phyloP scores from a whole-genome alignment of 2,888 invertebrate genomes.

The Kryphioiulus occultus region DNA sequence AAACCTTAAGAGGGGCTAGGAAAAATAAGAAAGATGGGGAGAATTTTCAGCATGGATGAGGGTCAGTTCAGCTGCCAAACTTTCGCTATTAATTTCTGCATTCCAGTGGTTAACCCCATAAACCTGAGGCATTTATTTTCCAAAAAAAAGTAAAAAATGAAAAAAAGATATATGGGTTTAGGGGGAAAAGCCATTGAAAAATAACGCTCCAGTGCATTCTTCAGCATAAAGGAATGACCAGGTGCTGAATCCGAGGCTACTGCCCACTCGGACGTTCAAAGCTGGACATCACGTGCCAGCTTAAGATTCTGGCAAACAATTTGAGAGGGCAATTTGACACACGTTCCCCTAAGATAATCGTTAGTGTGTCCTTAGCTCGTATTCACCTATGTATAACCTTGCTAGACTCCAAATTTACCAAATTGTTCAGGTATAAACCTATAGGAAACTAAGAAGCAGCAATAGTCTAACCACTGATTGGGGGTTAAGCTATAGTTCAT shows the following conservation, averaged over 20 bases:
- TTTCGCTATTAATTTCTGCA: constrained; percentile 21
- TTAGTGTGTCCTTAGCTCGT: not conserved
- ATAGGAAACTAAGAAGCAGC: no score
- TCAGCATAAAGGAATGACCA: constrained; percentile 4
- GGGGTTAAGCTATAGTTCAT: no score
- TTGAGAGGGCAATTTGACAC: not conserved
- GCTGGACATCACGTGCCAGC: not conserved
- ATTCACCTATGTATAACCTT: no score
- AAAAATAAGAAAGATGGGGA: not conserved
- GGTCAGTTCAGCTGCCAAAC: constrained; percentile 21
- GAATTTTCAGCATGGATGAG: not conserved
- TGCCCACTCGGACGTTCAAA: not conserved
- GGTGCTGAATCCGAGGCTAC: constrained; percentile 25
- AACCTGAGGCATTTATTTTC: constrained; percentile 22
- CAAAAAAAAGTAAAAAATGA: not conserved
- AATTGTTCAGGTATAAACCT: no score
- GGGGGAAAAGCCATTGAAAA: constrained; percentile 31
- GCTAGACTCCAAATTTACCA: no score
- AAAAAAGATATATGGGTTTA: constrained; percentile 15
- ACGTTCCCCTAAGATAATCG: not conserved
- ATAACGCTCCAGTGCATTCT: constrained; percentile 15
- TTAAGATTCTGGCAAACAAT: not conserved
- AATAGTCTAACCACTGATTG: no score
- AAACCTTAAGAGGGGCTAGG: not conserved
- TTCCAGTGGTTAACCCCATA: constrained; percentile 35